Conservation (phyloP, 2,113 vertebrate species). For the Nesogale talazaci region DNA sequence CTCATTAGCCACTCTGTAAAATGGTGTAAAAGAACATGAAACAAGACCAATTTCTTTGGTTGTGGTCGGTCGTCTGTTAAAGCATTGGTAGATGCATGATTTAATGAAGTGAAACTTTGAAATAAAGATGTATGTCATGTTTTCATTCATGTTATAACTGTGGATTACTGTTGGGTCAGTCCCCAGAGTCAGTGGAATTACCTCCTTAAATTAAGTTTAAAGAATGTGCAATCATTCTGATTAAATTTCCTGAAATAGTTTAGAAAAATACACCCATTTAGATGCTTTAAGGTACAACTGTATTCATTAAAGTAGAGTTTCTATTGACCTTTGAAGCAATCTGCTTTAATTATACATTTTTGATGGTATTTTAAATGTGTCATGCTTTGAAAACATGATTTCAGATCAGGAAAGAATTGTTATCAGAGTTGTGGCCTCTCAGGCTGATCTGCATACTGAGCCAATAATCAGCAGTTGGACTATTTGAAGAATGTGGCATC, state of each 20-base stretch:
- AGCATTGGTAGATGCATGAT: not conserved
- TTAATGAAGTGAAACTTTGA: not conserved
- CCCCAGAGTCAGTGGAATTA: not conserved
- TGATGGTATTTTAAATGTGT: slow-evolving; percentile 8
- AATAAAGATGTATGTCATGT: slow-evolving; percentile 14
- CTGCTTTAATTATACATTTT: slow-evolving; percentile 21
- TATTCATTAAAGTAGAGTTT: not conserved
- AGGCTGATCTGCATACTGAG: no score
- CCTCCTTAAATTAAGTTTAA: not conserved
- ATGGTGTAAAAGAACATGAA: not conserved
- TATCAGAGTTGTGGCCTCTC: no score
- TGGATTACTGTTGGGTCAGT: slow-evolving; percentile 1
- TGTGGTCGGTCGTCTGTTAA: not conserved
- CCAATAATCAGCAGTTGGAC: no score
- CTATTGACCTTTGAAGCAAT: not conserved
- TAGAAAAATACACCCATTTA: not conserved
- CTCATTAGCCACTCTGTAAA: not conserved
- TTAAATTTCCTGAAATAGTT: not conserved
- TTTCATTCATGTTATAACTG: not conserved
- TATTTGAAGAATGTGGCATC: no score
- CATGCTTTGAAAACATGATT: not conserved
- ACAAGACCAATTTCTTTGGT: slow-evolving; percentile 3
- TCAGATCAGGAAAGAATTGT: no score
- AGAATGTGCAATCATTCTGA: not conserved
- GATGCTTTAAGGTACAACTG: not conserved